These are phyloP conservation scores for Phodopus roborovskii DNA, from an alignment of 2,113 vertebrate genomes.

Conservation along the genomic window DNA sequence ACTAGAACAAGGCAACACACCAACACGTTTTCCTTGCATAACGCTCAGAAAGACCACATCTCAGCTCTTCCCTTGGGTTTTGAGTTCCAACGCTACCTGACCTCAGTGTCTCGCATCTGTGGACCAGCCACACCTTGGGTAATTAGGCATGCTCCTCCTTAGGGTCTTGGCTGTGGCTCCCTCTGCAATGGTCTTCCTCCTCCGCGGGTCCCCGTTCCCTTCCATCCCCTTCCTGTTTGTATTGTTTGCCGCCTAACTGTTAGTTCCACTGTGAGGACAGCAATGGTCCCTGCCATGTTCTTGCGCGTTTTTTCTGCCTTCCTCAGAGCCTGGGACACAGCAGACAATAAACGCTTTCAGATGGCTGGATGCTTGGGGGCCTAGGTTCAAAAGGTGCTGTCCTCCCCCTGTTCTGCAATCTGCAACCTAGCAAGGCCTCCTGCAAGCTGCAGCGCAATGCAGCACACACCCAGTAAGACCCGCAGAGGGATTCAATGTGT, in stretches of 20 bases:
- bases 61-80: not conserved
- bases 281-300: not conserved
- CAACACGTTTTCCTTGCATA: not conserved
- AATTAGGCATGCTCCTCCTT: not conserved
- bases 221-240: not conserved
- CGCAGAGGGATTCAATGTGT: not conserved
- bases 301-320: not conserved
- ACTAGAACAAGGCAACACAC: not conserved
- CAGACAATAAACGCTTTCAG: not conserved
- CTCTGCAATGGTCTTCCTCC: no score
- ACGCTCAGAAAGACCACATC: not conserved
- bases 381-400: not conserved
- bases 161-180: not conserved
- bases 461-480: not conserved
- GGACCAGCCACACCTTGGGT: no score
- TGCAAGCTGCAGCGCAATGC: not conserved
- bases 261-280: not conserved
- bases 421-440: not conserved
- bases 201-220: no score
- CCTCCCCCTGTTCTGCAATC: not conserved
- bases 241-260: not conserved
- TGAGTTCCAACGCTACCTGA: not conserved
- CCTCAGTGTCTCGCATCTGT: not conserved
- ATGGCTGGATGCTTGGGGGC: not conserved
- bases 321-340: not conserved